A percentile compares a stretch with the other conserved stretches of the same genome.
phyloP scores from a whole-genome alignment of 2,113 vertebrate genomes.

The Bubo scandiacus region DNA sequence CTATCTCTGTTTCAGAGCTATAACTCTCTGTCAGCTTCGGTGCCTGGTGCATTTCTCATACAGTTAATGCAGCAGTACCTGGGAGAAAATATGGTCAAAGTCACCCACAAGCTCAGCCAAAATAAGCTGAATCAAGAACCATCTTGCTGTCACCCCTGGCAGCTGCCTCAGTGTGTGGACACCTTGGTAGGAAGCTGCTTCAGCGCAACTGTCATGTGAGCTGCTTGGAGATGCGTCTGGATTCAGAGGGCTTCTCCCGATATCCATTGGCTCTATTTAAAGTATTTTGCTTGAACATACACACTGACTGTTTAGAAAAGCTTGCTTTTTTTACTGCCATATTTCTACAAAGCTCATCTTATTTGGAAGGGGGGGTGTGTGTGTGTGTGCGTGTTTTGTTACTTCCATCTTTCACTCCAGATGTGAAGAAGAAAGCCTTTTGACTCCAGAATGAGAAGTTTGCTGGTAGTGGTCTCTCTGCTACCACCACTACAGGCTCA shows the following conservation, averaged over 20 bases:
- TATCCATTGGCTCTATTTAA: neutral
- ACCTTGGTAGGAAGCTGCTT: neutral
- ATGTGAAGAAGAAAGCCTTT: neutral
- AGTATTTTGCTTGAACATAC: neutral
- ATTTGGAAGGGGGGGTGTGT: neutral
- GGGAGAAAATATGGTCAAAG: neutral
- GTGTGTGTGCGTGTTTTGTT: neutral
- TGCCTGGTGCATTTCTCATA: neutral
- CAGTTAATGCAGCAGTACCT: slow-evolving; percentile 18
- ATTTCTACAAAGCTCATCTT: neutral
- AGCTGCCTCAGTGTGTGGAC: neutral
- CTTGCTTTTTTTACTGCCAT: neutral
- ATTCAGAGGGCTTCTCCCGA: neutral
- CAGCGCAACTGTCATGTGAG: neutral
- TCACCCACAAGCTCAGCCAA: neutral
- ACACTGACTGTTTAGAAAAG: neutral
- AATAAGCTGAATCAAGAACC: slow-evolving; percentile 1
- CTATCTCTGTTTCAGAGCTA: neutral
- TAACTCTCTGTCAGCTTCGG: slow-evolving; percentile 33
- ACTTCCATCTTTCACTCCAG: neutral
- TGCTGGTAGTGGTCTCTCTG: neutral
- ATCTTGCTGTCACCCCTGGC: neutral
- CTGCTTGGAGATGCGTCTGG: neutral
- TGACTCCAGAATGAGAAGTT: neutral
- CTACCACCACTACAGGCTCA: neutral